Evolutionary conservation across 2,888 invertebrate genomes (phyloP).

Genomic region (Rhagonycha fulva): DNA sequence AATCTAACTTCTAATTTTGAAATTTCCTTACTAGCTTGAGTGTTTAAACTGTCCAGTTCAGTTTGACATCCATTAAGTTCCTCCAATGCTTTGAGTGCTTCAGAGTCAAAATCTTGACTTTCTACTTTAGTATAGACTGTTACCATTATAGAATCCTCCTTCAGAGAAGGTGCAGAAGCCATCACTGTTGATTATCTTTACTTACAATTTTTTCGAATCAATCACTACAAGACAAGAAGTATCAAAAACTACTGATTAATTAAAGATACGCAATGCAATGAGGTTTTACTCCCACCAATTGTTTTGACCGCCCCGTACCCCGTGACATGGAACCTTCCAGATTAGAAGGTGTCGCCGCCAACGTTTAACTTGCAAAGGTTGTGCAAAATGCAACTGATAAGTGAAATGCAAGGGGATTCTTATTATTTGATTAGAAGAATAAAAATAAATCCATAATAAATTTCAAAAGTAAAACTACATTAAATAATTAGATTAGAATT

Average conservation of each 20-base stretch:
- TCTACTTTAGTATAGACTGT: conserved; percentile 55
- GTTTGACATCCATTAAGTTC: conserved; percentile 81
- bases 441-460: too few relatives aligned
- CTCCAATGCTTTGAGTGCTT: conserved; percentile 68
- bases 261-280: neutral
- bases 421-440: too few relatives aligned
- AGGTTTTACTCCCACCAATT: too few relatives aligned
- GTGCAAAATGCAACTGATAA: too few relatives aligned
- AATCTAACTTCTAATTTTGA: conserved; percentile 82
- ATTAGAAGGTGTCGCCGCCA: too few relatives aligned
- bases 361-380: too few relatives aligned
- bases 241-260: neutral
- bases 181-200: neutral
- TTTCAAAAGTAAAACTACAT: too few relatives aligned
- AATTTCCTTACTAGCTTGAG: conserved; percentile 84
- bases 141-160: conserved; percentile 32
- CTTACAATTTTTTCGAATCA: neutral
- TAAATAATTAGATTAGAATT: too few relatives aligned
- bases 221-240: neutral
- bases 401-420: too few relatives aligned
- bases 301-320: too few relatives aligned
- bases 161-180: conserved; percentile 18
- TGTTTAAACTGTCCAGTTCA: conserved; percentile 80
- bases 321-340: too few relatives aligned
- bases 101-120: conserved; percentile 67